Evolutionary conservation across 1,140 invertebrate species (phyloP).

Genomic region (Caerostris darwini): DNA sequence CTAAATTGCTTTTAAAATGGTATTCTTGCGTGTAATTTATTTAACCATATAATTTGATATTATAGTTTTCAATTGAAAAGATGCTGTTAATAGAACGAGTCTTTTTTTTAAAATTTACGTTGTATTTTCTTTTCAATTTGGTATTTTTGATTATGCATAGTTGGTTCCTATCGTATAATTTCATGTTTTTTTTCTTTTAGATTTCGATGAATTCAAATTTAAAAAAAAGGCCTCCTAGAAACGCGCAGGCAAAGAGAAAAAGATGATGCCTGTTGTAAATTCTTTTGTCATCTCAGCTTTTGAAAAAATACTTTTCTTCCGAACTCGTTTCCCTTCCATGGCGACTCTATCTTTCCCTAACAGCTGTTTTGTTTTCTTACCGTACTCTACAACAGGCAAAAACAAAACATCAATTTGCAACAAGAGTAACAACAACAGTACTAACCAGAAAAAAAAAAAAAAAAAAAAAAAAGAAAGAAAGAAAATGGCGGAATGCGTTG

Average conservation of each 20-base stretch:
- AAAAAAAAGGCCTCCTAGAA: not conserved
- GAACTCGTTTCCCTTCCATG: not conserved
- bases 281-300: not conserved
- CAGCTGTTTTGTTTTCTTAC: slow-evolving; percentile 61
- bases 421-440: slow-evolving; percentile 1
- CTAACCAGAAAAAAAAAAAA: not conserved
- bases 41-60: no score
- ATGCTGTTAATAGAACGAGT: no score
- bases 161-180: no score
- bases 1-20: no score
- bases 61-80: no score
- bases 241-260: no score
- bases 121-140: no score
- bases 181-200: no score
- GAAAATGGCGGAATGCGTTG: not conserved
- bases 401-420: slow-evolving; percentile 69
- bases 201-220: no score
- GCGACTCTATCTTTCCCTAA: slow-evolving; percentile 66
- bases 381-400: slow-evolving; percentile 11
- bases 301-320: slow-evolving; percentile 39
- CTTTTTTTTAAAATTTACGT: no score
- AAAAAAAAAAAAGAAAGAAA: not conserved
- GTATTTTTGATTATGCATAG: no score
- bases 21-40: no score
- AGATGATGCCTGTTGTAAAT: not conserved